Base-by-base conservation (phyloP, 2,888 invertebrate genomes). In the Leptinotarsa peninsularis region DNA sequence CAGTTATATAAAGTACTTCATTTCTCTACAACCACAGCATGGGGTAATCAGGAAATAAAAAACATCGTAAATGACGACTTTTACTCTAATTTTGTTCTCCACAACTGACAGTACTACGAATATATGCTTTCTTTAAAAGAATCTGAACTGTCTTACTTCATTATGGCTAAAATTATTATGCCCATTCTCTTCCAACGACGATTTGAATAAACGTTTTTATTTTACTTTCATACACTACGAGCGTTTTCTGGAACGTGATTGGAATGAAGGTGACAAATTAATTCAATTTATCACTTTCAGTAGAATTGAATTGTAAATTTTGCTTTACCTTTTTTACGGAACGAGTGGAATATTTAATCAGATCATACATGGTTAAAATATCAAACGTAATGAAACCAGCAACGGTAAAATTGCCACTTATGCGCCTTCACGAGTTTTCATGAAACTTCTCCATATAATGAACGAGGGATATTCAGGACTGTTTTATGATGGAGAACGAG, bases 201-300 rank as follows among this genome's bases (percentile, higher is more conserved):
- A 52, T 52, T 52, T 15, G 58, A 58, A 58, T 21, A 23, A 58
- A 52, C 52, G 17, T 52, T 52, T 52, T 52, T 52, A 52, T 52
- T 52, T 17, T n/a, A 52, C 21, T 58, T 21, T 58, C 14, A 58
- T 14, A 58, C 23, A 15, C 23, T 23, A 23, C 14, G 18, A 54
- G 69, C 56, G 66, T 73, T 52, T 73, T 54, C 33, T n/a, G 17
- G 43, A 52, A 69, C 73, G 67, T 73, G 73, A 52, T 17, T 14
- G 13, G 54, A 66, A 73, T 73, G 49, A 21, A 60, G 50, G 69
- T 63, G 66, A 60, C 67, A 54, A 56, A 52, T 60, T 58, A 67
- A 68, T 68, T 73, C 60, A 63, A 66, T 54, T 66, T 68, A 69
- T 66, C 52, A 66, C 73, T 73, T 69, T 73, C 73, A 52, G 60